These are phyloP conservation scores for Cyprinodon tularosa DNA, from an alignment of 2,113 vertebrate species.

Conservation along the genomic window DNA sequence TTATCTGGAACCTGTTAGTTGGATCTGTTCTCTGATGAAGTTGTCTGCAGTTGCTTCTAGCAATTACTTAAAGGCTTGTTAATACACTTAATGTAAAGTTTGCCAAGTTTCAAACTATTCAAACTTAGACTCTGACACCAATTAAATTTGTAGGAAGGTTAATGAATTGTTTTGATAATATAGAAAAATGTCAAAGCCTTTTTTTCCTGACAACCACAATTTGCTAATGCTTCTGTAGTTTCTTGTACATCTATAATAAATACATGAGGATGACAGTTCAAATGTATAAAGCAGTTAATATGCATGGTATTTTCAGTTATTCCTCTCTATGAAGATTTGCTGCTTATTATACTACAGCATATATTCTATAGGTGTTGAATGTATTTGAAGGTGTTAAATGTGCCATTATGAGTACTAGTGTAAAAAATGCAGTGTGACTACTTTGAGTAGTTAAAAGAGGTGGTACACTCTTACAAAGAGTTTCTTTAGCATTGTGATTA, in stretches of 20 bases:
- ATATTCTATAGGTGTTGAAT: not conserved
- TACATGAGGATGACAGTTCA: not conserved
- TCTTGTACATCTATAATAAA: not conserved
- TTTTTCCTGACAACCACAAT: not conserved
- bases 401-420: not conserved
- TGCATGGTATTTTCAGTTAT: not conserved
- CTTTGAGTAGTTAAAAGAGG: not conserved
- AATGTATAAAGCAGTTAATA: not conserved
- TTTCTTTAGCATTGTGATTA: too few relatives aligned
- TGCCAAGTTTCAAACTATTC: not conserved
- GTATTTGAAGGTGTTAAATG: not conserved
- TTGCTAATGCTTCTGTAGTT: not conserved
- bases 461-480: too few relatives aligned
- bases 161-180: not conserved
- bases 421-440: not conserved
- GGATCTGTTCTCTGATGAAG: conserved; percentile 3
- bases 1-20: not conserved
- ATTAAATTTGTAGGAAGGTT: not conserved
- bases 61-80: not conserved
- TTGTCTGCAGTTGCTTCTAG: conserved; percentile 1
- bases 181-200: not conserved
- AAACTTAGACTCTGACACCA: not conserved
- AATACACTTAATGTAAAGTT: not conserved
- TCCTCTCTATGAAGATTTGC: not conserved
- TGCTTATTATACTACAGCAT: not conserved